These are phyloP conservation scores for Drosophila kikkawai DNA, from an alignment of 1,140 invertebrate species.

Conservation along the genomic window DNA sequence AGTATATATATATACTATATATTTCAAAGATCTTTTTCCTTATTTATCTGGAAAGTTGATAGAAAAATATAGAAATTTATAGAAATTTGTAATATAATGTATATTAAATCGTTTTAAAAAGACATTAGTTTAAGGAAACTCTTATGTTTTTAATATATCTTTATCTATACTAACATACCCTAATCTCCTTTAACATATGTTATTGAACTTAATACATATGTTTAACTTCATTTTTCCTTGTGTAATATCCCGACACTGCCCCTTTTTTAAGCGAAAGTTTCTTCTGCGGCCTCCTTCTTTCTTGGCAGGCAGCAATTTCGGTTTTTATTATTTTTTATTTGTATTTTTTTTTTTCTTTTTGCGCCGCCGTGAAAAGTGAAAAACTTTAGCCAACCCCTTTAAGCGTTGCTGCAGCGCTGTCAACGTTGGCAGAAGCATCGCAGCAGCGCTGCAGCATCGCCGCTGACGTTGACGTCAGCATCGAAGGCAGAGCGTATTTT, in stretches of 20 bases:
- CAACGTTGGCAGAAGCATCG: conserved; percentile 8
- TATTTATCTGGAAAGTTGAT: too few relatives aligned
- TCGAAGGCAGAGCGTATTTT: conserved; percentile 67
- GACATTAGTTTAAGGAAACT: too few relatives aligned
- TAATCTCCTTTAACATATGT: background rate
- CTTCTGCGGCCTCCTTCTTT: conserved; percentile 42
- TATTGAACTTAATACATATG: background rate
- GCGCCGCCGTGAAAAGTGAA: conserved; percentile 59
- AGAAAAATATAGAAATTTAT: too few relatives aligned
- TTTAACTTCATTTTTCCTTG: conserved; percentile 18
- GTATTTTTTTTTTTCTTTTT: conserved; percentile 24
- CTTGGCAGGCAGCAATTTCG: conserved; percentile 67
- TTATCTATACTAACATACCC: background rate
- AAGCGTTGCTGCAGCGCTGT: conserved; percentile 29
- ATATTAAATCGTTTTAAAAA: too few relatives aligned
- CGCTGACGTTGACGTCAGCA: conserved; percentile 44
- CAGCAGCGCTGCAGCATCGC: conserved; percentile 13
- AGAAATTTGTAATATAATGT: too few relatives aligned
- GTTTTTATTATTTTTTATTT: conserved; percentile 60
- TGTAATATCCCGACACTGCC: conserved; percentile 21
- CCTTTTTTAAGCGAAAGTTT: conserved; percentile 71
- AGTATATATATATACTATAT: too few relatives aligned
- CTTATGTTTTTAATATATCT: background rate
- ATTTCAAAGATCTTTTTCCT: too few relatives aligned
- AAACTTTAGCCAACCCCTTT: conserved; percentile 73